Evolutionary conservation across 1,140 invertebrate genomes (phyloP).

Genomic region (Cyclina sinensis): DNA sequence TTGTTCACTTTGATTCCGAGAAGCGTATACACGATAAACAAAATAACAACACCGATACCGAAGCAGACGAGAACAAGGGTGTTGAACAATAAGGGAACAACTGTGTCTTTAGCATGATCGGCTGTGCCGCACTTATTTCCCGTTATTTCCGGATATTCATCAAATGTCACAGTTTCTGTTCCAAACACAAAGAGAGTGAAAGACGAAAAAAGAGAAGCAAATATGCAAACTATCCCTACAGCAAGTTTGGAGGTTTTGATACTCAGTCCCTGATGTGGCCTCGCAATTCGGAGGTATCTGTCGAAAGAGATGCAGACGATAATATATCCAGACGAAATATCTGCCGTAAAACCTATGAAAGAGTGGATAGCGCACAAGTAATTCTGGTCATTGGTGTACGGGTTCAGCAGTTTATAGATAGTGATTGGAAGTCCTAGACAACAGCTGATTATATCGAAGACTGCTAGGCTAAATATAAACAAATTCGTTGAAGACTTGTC

Average conservation of each 20-base stretch:
- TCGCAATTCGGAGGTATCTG: slow-evolving; percentile 53
- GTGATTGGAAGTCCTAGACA: slow-evolving; percentile 23
- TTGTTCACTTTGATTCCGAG: slow-evolving; percentile 52
- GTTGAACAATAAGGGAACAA: slow-evolving; percentile 43
- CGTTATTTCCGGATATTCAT: background rate
- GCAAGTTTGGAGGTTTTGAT: slow-evolving; percentile 40
- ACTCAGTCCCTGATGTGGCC: slow-evolving; percentile 59
- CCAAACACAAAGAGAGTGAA: slow-evolving; percentile 40
- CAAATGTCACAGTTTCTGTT: slow-evolving; percentile 16
- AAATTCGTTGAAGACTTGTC: slow-evolving; percentile 57
- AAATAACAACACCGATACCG: slow-evolving; percentile 38
- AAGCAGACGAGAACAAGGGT: slow-evolving; percentile 59
- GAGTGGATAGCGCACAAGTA: slow-evolving; percentile 37
- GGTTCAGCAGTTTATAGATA: slow-evolving; percentile 36
- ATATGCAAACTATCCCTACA: background rate
- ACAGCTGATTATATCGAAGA: slow-evolving; percentile 45
- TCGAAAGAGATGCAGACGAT: slow-evolving; percentile 65
- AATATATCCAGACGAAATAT: slow-evolving; percentile 53
- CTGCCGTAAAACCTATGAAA: slow-evolving; percentile 36
- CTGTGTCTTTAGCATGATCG: slow-evolving; percentile 7
- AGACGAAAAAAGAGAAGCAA: slow-evolving; percentile 4
- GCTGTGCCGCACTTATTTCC: slow-evolving; percentile 34
- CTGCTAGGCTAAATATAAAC: slow-evolving; percentile 55
- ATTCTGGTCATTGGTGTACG: slow-evolving; percentile 43
- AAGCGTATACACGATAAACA: slow-evolving; percentile 35